Evolutionary conservation across 2,888 invertebrate genomes (phyloP).

Genomic region (Corbicula japonica): DNA sequence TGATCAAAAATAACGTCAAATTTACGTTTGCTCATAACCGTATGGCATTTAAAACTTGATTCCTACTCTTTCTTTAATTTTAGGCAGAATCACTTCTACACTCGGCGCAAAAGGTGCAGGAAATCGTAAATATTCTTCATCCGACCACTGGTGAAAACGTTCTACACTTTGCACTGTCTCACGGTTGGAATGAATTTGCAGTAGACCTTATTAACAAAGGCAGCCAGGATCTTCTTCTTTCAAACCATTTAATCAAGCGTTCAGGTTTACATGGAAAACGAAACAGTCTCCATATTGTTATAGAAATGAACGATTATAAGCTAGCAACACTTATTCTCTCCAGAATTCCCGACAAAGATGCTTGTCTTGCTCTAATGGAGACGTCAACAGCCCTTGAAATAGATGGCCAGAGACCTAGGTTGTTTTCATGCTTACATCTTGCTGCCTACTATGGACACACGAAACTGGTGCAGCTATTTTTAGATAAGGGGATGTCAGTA

Average conservation of each 20-base stretch:
- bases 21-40: too few species aligned
- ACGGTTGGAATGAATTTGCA: slow-evolving; percentile 30
- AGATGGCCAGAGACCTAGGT: slow-evolving; percentile 80
- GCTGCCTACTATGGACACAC: slow-evolving; percentile 73
- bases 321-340: slow-evolving; percentile 60
- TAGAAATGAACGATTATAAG: slow-evolving; percentile 70
- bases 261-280: slow-evolving; percentile 65
- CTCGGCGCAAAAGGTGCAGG: background rate
- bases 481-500: slow-evolving; percentile 71
- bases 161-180: slow-evolving; percentile 51
- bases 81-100: slow-evolving; percentile 4
- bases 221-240: slow-evolving; percentile 45
- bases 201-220: slow-evolving; percentile 35
- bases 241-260: slow-evolving; percentile 50
- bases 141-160: slow-evolving; percentile 47
- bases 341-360: slow-evolving; percentile 11
- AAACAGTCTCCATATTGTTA: slow-evolving; percentile 77
- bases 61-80: background rate
- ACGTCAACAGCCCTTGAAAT: slow-evolving; percentile 76
- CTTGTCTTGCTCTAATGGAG: slow-evolving; percentile 29
- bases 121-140: slow-evolving; percentile 25
- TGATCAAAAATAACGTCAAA: too few species aligned
- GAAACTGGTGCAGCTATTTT: slow-evolving; percentile 72
- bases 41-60: too few species aligned
- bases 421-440: slow-evolving; percentile 75